Conservation (phyloP, 2,797 vertebrate species). For the Numenius phaeopus region DNA sequence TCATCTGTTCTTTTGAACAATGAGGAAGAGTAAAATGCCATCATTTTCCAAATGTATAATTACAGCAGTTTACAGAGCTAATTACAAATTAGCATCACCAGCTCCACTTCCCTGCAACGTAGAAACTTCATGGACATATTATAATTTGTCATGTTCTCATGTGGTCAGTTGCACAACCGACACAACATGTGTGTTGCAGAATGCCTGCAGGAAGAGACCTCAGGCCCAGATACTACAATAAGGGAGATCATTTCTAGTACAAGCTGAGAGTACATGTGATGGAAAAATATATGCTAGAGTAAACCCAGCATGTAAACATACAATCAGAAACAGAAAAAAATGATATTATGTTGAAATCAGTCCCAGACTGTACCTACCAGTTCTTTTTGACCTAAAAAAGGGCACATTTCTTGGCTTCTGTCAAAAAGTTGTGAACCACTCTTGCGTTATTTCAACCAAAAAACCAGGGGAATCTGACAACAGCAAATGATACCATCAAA, state of each 20-base stretch:
- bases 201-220: background rate
- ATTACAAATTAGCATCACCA: background rate
- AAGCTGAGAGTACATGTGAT: background rate
- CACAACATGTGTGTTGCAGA: fast-evolving
- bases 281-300: background rate
- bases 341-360: background rate
- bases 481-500: background rate
- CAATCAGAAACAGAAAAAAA: background rate
- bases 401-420: background rate
- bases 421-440: background rate
- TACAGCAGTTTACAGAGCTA: background rate
- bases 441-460: background rate
- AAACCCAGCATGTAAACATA: background rate
- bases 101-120: background rate
- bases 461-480: background rate
- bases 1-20: background rate
- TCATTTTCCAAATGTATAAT: background rate
- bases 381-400: background rate
- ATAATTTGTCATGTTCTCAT: background rate
- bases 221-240: background rate
- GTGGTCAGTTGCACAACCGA: too few species aligned
- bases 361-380: background rate
- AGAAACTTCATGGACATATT: background rate
- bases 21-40: background rate
- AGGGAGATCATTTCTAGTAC: background rate